A percentile compares a stretch with the other conserved stretches of the same genome.
phyloP scores from a whole-genome alignment of 2,797 vertebrate species.

The Taenioides sp. region DNA sequence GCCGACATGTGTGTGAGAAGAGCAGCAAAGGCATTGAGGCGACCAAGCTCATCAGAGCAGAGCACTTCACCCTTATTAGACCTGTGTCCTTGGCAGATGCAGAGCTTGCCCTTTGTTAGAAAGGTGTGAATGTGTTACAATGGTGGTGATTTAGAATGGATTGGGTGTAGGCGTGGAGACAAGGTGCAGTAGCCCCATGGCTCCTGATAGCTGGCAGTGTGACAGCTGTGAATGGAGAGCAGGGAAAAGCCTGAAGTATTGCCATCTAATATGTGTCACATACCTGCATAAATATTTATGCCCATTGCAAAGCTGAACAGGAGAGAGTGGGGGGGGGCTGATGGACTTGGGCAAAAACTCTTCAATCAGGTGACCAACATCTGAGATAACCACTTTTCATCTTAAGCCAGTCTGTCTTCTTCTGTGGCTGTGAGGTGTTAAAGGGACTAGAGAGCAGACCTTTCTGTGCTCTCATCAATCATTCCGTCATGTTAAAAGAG shows the following conservation, averaged over 20 bases:
- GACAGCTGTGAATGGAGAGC: slow-evolving; percentile 82
- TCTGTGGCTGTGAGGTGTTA: slow-evolving; percentile 12
- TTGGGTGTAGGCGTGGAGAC: slow-evolving; percentile 77
- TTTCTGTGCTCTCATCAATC: slow-evolving; percentile 15
- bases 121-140: slow-evolving; percentile 76
- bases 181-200: slow-evolving; percentile 78
- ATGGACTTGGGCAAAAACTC: slow-evolving; percentile 60
- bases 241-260: slow-evolving; percentile 80
- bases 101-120: slow-evolving; percentile 80
- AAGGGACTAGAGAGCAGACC: slow-evolving; percentile 10
- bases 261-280: slow-evolving; percentile 82
- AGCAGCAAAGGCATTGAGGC: slow-evolving; percentile 41
- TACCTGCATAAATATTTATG: slow-evolving; percentile 82
- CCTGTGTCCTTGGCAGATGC: slow-evolving; percentile 80
- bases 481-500: slow-evolving; percentile 4
- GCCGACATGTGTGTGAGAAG: slow-evolving; percentile 29
- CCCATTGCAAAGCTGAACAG: slow-evolving; percentile 60
- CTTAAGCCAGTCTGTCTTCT: slow-evolving; percentile 15
- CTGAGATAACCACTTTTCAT: slow-evolving; percentile 28
- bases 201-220: slow-evolving; percentile 76
- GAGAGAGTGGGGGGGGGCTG: slow-evolving; percentile 21
- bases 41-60: slow-evolving; percentile 62
- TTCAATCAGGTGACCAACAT: slow-evolving; percentile 67
- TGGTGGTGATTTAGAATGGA: slow-evolving; percentile 80
- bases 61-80: slow-evolving; percentile 79